Evolutionary conservation across 2,113 vertebrate species (phyloP), one percentile per base, ranked within the genome.

Genomic region (Heloderma charlesbogerti): DNA sequence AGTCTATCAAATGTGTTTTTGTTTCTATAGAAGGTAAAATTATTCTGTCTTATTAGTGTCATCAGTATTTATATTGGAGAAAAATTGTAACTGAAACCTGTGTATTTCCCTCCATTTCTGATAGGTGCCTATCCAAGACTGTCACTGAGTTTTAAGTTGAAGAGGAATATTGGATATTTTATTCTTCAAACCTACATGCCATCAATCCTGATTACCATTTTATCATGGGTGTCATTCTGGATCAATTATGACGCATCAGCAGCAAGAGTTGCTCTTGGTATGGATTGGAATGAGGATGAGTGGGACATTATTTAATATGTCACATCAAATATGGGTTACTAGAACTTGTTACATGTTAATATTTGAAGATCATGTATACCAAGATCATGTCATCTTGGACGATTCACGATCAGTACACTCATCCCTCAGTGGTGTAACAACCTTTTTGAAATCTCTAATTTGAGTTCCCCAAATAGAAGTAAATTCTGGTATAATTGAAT

Each of bases 111-210:
- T 74, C 22, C 86, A 85, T 94, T 95, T 91, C 43, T 92, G 66
- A 0, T 89, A 98, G 99, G 99, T 98, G 98, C 99, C 97, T 99
- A 99, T 94, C 99, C 99, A 94, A 98, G 99, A 95, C 98, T 99
- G 85, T 99, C 99, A 63, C 96, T 99, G 96, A 99, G 99, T 96
- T 99, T 99, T 95, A 99, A 98, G 93, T 96, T 99, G 96, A 99
- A 99, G 97, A 98, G 99, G 94, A 99, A 99, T 96, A 99, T 99
- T n/a, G 99, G 99, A 48, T 99, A 99, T 96, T 99, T 99, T 97
- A 99, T 99, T 95, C 98, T 99, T 88, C 99, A 99, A 98, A 99
- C 99, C 3, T 99, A 99, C 96, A 99, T 99, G 99, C 99, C 99
- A 95, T 99, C 99, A 86, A 99, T 99, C 94, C 97, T 99, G 95